Conservation (phyloP, 2,797 vertebrate species). For the Sebastes dallii region DNA sequence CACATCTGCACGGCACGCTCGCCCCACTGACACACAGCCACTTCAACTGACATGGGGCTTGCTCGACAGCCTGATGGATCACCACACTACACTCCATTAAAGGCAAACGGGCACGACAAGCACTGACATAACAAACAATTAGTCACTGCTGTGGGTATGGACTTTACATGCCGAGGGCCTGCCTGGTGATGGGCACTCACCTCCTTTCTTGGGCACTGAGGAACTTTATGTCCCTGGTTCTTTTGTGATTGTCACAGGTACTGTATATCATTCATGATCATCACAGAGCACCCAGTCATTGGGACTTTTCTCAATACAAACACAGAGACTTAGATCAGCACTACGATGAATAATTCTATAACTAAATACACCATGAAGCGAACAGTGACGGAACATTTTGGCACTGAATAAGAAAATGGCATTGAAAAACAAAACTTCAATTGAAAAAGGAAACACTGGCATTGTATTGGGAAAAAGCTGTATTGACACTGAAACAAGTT, state of each 20-base stretch:
- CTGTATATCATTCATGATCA: neutral
- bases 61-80: slow-evolving; percentile 83
- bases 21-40: slow-evolving; percentile 75
- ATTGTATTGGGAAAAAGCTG: no score
- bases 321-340: no score
- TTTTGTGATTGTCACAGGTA: neutral
- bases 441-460: no score
- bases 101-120: slow-evolving; percentile 76
- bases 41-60: slow-evolving; percentile 78
- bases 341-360: no score
- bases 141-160: slow-evolving; percentile 78
- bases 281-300: neutral
- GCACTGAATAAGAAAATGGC: no score
- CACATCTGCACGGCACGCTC: slow-evolving; percentile 69
- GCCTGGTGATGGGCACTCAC: slow-evolving; percentile 51
- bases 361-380: no score
- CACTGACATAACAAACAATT: slow-evolving; percentile 86
- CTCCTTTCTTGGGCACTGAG: slow-evolving; percentile 15
- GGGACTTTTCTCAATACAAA: neutral
- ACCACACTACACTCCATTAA: slow-evolving; percentile 84
- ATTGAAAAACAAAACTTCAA: no score
- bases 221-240: neutral
- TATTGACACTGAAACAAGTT: no score
- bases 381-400: rapidly evolving
- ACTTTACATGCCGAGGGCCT: slow-evolving; percentile 54